Evolutionary conservation across 1,140 invertebrate species (phyloP).

Genomic region (Brachystomella parvula): DNA sequence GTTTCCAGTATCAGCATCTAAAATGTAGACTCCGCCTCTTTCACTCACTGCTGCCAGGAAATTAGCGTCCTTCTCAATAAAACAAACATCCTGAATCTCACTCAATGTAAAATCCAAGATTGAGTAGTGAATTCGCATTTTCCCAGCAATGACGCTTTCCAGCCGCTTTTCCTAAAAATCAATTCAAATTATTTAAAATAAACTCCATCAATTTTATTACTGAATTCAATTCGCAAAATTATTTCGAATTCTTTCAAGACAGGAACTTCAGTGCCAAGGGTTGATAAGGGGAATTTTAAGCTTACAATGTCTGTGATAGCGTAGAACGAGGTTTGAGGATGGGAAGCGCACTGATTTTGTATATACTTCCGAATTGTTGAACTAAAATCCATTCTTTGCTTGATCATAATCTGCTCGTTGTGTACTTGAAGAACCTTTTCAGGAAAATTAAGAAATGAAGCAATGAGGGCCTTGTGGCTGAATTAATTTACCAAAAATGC

Average conservation of each 20-base stretch:
- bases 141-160: constrained; percentile 11
- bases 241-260: too few relatives aligned
- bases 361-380: not conserved
- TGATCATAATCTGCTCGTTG: constrained; percentile 5
- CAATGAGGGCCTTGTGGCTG: not conserved
- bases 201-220: too few relatives aligned
- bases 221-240: too few relatives aligned
- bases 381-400: not conserved
- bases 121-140: not conserved
- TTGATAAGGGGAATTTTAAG: too few relatives aligned
- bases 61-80: constrained; percentile 29
- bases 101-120: constrained; percentile 22
- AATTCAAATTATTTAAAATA: not conserved
- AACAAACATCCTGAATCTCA: constrained; percentile 22
- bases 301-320: constrained; percentile 25
- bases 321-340: constrained; percentile 12
- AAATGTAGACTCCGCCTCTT: constrained; percentile 19
- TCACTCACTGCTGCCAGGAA: constrained; percentile 22
- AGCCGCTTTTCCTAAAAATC: constrained; percentile 16
- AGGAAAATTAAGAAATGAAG: not conserved
- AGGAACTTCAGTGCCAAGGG: too few relatives aligned
- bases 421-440: constrained; percentile 4
- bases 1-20: constrained; percentile 23
- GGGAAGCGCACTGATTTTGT: not conserved
- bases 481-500: not conserved